Evolutionary conservation across 2,888 invertebrate species (phyloP).

Genomic region (Siphlonurus alternatus): DNA sequence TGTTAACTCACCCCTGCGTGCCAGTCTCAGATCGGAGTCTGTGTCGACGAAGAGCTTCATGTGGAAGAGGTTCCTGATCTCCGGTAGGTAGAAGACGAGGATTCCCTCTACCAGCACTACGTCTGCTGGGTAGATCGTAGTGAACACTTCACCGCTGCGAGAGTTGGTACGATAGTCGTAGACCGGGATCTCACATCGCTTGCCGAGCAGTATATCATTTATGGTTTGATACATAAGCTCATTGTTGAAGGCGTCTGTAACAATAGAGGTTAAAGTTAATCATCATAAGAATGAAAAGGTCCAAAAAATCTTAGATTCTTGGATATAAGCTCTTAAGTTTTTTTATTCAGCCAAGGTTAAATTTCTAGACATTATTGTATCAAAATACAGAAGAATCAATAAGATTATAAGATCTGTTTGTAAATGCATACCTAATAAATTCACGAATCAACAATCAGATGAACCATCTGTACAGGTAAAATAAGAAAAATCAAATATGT

Average conservation of each 20-base stretch:
- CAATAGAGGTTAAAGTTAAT: conserved; percentile 7
- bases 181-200: conserved; percentile 75
- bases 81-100: conserved; percentile 92
- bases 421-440: too few species aligned
- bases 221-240: conserved; percentile 66
- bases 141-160: conserved; percentile 45
- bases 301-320: too few species aligned
- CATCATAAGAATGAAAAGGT: neutral
- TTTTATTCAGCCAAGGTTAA: too few species aligned
- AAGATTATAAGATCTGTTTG: too few species aligned
- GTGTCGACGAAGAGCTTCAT: conserved; percentile 99
- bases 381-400: too few species aligned
- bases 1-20: conserved; percentile 70
- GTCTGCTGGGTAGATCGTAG: conserved; percentile 85
- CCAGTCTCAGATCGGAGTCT: conserved; percentile 92
- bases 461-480: too few species aligned
- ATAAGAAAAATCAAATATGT: too few species aligned
- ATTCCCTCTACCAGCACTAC: conserved; percentile 97
- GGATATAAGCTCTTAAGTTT: too few species aligned
- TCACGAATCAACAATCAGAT: too few species aligned
- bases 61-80: conserved; percentile 86
- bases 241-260: conserved; percentile 78
- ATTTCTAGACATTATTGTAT: too few species aligned
- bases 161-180: conserved; percentile 90
- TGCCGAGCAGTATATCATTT: conserved; percentile 64